Percentiles rank a stretch among this genome's conserved stretches.
Evolutionary conservation across 2,888 invertebrate species (phyloP).

Genomic region (Pherbina coryleti): DNA sequence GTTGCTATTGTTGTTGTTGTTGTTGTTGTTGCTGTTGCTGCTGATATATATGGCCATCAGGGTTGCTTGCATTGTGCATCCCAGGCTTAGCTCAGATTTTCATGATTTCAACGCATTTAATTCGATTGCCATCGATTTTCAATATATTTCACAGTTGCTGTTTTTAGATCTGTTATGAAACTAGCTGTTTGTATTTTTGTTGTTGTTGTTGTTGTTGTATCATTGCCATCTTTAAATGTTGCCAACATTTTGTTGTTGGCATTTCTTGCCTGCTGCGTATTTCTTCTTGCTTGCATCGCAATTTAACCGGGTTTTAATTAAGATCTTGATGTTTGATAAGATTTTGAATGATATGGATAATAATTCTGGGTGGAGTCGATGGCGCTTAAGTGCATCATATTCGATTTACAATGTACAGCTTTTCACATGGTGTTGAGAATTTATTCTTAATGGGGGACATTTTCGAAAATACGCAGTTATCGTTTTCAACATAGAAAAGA

Average conservation of each 20-base stretch:
- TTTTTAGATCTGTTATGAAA: background rate
- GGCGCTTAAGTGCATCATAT: background rate
- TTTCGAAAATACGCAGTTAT: background rate
- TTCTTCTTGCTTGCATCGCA: background rate
- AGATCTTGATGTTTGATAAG: constrained; percentile 17
- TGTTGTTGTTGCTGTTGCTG: background rate
- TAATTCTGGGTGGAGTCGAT: background rate
- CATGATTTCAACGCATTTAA: constrained; percentile 15
- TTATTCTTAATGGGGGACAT: background rate
- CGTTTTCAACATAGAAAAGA: no score
- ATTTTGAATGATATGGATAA: constrained; percentile 3
- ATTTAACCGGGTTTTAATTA: constrained; percentile 18
- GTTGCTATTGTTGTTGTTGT: background rate
- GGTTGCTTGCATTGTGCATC: background rate
- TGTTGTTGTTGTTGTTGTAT: background rate
- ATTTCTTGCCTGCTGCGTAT: background rate
- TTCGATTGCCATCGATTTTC: constrained; percentile 25
- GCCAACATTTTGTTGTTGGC: background rate
- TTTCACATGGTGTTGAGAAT: background rate
- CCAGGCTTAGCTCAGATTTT: background rate
- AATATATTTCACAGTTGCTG: constrained; percentile 3
- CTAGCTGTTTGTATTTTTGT: background rate
- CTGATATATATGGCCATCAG: background rate
- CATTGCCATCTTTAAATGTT: no score
- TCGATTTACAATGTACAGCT: background rate